Evolutionary conservation across 2,113 vertebrate species (phyloP).

Genomic region (Taurulus bubalis): DNA sequence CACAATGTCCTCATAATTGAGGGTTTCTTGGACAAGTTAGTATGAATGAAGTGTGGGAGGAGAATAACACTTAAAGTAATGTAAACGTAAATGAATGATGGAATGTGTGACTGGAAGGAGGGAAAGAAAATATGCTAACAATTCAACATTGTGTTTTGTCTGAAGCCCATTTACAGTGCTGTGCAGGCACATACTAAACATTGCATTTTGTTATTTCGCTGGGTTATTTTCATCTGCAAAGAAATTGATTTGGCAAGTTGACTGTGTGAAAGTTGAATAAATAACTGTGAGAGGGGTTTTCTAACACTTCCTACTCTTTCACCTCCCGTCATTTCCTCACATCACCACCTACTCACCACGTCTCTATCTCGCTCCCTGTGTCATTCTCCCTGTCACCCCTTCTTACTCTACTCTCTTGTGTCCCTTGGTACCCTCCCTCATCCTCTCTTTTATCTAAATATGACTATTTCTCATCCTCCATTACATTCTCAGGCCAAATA

Average conservation of each 20-base stretch:
- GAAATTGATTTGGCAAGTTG: constrained; percentile 24
- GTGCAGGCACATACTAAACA: background rate
- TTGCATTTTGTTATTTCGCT: background rate
- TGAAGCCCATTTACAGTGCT: background rate
- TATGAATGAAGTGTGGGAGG: background rate
- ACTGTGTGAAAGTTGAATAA: constrained; percentile 25
- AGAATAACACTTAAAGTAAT: background rate
- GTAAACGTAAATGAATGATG: background rate
- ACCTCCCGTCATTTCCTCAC: constrained; percentile 44
- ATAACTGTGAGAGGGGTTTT: constrained; percentile 30
- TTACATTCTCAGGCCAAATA: constrained; percentile 30
- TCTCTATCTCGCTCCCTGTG: constrained; percentile 69
- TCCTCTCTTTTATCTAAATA: constrained; percentile 29
- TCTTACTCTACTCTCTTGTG: constrained; percentile 77
- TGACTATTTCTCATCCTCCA: constrained; percentile 37
- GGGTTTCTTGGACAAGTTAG: constrained; percentile 2
- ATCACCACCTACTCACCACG: constrained; percentile 65
- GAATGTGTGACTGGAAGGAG: constrained; percentile 3
- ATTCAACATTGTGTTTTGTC: background rate
- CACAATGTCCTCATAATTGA: background rate
- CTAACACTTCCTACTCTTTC: constrained; percentile 54
- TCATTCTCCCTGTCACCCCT: constrained; percentile 44
- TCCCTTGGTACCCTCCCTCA: constrained; percentile 10
- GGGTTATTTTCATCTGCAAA: background rate
- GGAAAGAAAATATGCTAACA: background rate